phyloP scores from a whole-genome alignment of 2,888 invertebrate genomes.

The Lasioglossum marginatum region DNA sequence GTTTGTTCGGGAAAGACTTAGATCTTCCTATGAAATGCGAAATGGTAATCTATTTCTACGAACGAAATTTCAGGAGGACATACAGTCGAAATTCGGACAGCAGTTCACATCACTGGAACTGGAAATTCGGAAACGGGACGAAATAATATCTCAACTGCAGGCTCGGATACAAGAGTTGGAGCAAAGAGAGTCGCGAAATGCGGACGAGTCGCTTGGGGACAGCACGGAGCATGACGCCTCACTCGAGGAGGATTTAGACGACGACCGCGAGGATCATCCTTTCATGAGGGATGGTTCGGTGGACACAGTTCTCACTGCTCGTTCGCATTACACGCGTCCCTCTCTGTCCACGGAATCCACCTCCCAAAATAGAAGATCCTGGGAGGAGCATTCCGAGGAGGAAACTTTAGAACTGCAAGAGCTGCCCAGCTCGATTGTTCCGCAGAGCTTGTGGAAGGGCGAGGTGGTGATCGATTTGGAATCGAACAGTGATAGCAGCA shows the following conservation, averaged over 20 bases:
- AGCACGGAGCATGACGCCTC: constrained; percentile 81
- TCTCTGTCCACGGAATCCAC: constrained; percentile 75
- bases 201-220: constrained; percentile 73
- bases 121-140: constrained; percentile 92
- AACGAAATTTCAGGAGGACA: constrained; percentile 82
- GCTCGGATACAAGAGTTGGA: constrained; percentile 90
- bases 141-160: constrained; percentile 92
- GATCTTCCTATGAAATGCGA: not conserved
- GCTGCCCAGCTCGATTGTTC: constrained; percentile 85
- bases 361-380: constrained; percentile 87
- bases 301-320: constrained; percentile 80
- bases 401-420: constrained; percentile 90
- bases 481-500: constrained; percentile 85
- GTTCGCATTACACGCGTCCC: constrained; percentile 73
- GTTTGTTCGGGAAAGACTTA: not conserved
- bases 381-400: constrained; percentile 90
- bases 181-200: constrained; percentile 69
- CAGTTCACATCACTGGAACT: constrained; percentile 91
- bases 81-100: constrained; percentile 85
- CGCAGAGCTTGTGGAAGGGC: constrained; percentile 83
- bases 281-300: constrained; percentile 85
- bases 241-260: constrained; percentile 82
- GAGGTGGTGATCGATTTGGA: constrained; percentile 83
- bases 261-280: constrained; percentile 85
- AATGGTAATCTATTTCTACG: not conserved